Conservation (phyloP, 1,140 invertebrate genomes). For the Frieseomelitta varia region DNA sequence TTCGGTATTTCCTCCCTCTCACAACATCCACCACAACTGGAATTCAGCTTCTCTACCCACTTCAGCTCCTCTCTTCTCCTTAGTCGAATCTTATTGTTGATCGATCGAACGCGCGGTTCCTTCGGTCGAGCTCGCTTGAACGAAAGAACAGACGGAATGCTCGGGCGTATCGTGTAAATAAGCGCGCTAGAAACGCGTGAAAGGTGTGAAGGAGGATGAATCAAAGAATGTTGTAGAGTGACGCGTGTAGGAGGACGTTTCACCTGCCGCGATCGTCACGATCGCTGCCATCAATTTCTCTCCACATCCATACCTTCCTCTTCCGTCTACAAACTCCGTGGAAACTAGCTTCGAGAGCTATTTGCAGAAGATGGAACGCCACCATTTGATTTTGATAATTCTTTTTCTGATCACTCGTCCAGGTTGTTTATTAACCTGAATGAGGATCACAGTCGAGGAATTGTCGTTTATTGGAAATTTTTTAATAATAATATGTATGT, state of each 20-base stretch:
- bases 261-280: slow-evolving; percentile 1
- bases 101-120: slow-evolving; percentile 1
- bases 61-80: not conserved
- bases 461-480: too few relatives aligned
- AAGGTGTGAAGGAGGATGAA: slow-evolving; percentile 35
- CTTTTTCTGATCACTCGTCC: too few relatives aligned
- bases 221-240: slow-evolving; percentile 29
- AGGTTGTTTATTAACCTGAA: too few relatives aligned
- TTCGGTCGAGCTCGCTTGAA: slow-evolving; percentile 23
- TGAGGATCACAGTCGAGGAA: too few relatives aligned
- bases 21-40: accelerated
- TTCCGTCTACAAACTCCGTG: too few relatives aligned
- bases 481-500: too few relatives aligned
- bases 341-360: too few relatives aligned
- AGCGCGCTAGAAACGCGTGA: slow-evolving; percentile 25
- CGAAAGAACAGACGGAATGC: slow-evolving; percentile 39
- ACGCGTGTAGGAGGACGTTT: slow-evolving; percentile 15
- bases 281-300: too few relatives aligned
- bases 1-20: not conserved
- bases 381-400: too few relatives aligned
- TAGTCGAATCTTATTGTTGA: slow-evolving; percentile 6
- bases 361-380: too few relatives aligned
- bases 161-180: slow-evolving; percentile 59
- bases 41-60: not conserved
- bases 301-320: too few relatives aligned